A percentile compares a stretch with the other conserved stretches of the same genome.
Evolutionary conservation across 2,113 vertebrate species (phyloP).

Genomic region (Ciconia maguari): DNA sequence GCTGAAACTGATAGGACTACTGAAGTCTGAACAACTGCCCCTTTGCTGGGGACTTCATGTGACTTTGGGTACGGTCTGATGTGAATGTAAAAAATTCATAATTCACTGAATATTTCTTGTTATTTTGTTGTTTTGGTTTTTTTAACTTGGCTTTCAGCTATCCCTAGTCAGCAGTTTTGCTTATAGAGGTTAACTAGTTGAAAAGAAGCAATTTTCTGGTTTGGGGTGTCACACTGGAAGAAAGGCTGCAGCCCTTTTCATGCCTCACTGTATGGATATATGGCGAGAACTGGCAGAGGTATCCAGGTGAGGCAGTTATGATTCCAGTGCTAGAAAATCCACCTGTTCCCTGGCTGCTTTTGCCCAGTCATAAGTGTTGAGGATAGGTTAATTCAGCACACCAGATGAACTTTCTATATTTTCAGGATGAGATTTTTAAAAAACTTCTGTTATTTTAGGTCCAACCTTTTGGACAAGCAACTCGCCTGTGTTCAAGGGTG

Average conservation of each 20-base stretch:
- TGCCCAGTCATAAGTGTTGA: neutral
- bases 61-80: neutral
- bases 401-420: neutral
- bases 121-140: neutral
- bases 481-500: neutral
- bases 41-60: neutral
- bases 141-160: neutral
- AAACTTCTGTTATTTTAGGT: neutral
- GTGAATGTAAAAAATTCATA: neutral
- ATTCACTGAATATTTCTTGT: neutral
- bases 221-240: neutral
- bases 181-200: neutral
- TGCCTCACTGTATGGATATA: neutral
- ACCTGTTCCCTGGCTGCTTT: neutral
- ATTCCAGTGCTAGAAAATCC: neutral
- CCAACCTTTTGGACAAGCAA: neutral
- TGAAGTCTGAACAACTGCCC: neutral
- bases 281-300: neutral
- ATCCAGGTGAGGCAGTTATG: neutral
- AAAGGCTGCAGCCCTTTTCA: neutral
- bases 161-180: neutral
- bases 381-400: neutral
- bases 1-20: neutral
- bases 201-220: neutral
- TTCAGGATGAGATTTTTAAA: neutral